Percentiles rank a stretch among this genome's conserved stretches.
These are phyloP conservation scores for Anthophora plumipes DNA, from an alignment of 2,888 invertebrate genomes.

Conservation along the genomic window DNA sequence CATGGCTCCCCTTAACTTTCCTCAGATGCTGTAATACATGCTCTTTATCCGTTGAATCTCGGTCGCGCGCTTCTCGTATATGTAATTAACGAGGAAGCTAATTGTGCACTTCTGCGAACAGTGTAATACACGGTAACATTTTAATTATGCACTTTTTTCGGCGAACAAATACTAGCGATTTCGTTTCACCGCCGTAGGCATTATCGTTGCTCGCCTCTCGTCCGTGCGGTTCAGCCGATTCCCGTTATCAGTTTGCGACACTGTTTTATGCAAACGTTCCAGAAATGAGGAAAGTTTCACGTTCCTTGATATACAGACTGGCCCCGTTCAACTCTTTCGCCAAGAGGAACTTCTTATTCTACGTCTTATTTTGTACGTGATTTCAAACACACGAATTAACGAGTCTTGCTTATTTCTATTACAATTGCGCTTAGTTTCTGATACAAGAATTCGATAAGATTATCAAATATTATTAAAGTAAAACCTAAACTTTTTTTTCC, in stretches of 20 bases:
- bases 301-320: not conserved
- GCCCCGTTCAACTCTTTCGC: too few relatives aligned
- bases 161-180: constrained; percentile 31
- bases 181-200: not conserved
- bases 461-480: too few relatives aligned
- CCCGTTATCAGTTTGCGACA: constrained; percentile 1
- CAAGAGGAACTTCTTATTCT: too few relatives aligned
- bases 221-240: not conserved
- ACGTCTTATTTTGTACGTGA: too few relatives aligned
- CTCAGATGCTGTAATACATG: constrained; percentile 56
- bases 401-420: too few relatives aligned
- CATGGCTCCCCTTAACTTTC: constrained; percentile 32
- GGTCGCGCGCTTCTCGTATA: constrained; percentile 48
- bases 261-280: not conserved
- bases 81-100: constrained; percentile 53
- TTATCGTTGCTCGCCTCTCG: not conserved
- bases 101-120: constrained; percentile 37
- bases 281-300: not conserved
- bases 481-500: too few relatives aligned
- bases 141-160: constrained; percentile 43
- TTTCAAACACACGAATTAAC: too few relatives aligned
- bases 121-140: constrained; percentile 20
- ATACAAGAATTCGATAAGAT: too few relatives aligned
- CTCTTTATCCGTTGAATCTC: constrained; percentile 60
- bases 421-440: too few relatives aligned